Percentiles rank a stretch among this genome's conserved stretches.
Conservation (phyloP, 2,113 vertebrate species). For the Alectura lathami region DNA sequence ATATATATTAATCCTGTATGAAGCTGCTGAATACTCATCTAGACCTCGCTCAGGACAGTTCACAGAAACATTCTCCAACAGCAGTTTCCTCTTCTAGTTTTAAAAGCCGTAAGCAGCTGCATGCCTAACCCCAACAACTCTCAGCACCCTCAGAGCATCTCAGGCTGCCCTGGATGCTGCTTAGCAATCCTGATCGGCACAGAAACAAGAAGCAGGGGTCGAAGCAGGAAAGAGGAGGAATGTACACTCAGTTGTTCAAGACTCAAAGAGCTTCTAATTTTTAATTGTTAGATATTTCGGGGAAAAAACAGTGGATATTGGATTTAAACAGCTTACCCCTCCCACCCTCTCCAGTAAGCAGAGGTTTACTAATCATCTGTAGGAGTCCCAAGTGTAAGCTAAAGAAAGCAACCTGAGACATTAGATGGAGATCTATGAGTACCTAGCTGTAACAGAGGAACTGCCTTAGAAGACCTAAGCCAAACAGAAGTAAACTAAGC, state of each 20-base stretch:
- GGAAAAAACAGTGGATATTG: background rate
- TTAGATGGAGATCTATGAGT: background rate
- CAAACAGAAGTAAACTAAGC: background rate
- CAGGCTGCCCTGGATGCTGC: background rate
- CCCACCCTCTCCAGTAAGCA: background rate
- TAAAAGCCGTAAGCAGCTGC: background rate
- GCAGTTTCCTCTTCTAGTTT: background rate
- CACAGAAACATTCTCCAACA: background rate
- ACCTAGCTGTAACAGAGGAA: background rate
- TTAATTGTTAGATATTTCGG: background rate
- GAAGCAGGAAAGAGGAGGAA: background rate
- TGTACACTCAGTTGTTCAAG: background rate
- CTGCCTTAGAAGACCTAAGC: background rate
- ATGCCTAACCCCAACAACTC: background rate
- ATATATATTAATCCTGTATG: background rate
- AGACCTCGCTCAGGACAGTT: background rate
- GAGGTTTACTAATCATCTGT: background rate
- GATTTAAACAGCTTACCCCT: background rate
- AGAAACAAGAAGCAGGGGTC: background rate
- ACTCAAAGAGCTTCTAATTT: background rate
- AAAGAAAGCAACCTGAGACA: background rate
- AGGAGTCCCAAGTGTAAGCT: background rate
- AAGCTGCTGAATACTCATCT: background rate
- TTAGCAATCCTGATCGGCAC: background rate
- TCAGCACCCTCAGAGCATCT: background rate